A percentile compares a stretch with the other conserved stretches of the same genome.
phyloP scores from a whole-genome alignment of 2,888 invertebrate species.

The Sarcophaga rosellei region DNA sequence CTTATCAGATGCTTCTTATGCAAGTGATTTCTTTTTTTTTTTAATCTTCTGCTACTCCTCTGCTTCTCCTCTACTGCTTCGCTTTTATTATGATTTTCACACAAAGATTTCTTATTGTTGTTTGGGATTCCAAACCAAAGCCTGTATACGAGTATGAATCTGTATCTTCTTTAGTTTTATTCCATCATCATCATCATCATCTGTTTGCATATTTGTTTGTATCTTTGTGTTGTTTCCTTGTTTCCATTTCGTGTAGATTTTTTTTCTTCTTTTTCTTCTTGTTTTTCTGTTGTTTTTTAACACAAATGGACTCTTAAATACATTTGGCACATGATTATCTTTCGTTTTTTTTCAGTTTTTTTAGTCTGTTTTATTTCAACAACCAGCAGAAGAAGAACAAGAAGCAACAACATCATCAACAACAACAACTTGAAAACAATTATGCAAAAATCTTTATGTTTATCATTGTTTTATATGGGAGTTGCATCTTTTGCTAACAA shows the following conservation, averaged over 20 bases:
- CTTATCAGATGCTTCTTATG: too few species aligned
- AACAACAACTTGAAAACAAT: constrained; percentile 65
- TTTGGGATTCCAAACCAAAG: background rate
- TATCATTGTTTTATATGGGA: constrained; percentile 59
- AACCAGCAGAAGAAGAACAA: background rate
- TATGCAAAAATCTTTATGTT: constrained; percentile 66
- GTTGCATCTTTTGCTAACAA: constrained; percentile 54
- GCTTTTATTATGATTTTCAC: constrained; percentile 35
- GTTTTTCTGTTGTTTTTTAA: background rate
- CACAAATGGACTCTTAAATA: constrained; percentile 66
- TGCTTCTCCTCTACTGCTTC: background rate
- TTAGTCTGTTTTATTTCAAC: constrained; percentile 39
- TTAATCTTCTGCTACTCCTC: constrained; percentile 30
- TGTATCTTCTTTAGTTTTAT: background rate
- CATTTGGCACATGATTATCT: constrained; percentile 69
- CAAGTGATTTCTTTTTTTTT: background rate
- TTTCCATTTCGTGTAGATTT: constrained; percentile 37
- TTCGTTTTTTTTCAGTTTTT: constrained; percentile 25
- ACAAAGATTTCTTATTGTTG: constrained; percentile 23
- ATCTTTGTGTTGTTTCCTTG: background rate
- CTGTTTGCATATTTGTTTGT: background rate
- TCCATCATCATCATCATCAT: constrained; percentile 22
- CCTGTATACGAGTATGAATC: constrained; percentile 32
- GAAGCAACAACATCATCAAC: background rate
- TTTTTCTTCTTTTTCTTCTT: constrained; percentile 18